Conservation (phyloP, 2,888 invertebrate species). For the Entomobrya proxima region DNA sequence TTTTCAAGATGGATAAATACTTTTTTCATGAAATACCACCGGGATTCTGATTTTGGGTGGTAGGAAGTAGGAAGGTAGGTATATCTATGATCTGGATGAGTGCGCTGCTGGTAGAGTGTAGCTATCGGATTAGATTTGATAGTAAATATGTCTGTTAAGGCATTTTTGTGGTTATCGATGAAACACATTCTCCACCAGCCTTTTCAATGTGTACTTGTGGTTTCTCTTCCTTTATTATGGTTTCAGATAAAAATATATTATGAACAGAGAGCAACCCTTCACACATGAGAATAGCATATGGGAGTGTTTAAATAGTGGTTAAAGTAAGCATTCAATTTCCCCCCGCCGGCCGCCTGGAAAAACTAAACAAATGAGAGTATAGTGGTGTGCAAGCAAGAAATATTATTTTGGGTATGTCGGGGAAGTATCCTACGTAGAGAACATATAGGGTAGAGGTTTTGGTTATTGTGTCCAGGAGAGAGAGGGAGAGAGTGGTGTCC, state of each 20-base stretch:
- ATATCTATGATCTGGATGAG: background rate
- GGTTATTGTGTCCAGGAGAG: constrained; percentile 43
- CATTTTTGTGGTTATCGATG: constrained; percentile 32
- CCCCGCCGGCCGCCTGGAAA: background rate
- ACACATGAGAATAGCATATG: constrained; percentile 42
- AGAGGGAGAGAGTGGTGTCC: no score
- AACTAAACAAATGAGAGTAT: constrained; percentile 3
- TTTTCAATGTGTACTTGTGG: background rate
- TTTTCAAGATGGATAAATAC: constrained; percentile 40
- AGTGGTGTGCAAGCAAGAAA: constrained; percentile 37
- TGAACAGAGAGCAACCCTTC: background rate
- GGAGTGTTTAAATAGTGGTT: constrained; percentile 51
- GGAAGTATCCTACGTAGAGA: background rate
- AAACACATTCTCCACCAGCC: background rate
- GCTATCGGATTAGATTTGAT: constrained; percentile 24
- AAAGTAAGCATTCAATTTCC: constrained; percentile 29
- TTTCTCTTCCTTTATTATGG: background rate
- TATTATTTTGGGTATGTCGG: no score
- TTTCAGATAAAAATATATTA: background rate
- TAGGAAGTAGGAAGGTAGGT: background rate
- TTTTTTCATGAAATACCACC: background rate
- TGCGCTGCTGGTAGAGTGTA: background rate
- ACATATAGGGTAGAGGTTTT: constrained; percentile 21
- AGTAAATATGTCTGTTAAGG: constrained; percentile 23
- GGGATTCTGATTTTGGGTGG: background rate